A percentile compares a stretch with the other conserved stretches of the same genome.
Evolutionary conservation across 2,888 invertebrate genomes (phyloP).

Genomic region (Gonocerus acuteangulatus): DNA sequence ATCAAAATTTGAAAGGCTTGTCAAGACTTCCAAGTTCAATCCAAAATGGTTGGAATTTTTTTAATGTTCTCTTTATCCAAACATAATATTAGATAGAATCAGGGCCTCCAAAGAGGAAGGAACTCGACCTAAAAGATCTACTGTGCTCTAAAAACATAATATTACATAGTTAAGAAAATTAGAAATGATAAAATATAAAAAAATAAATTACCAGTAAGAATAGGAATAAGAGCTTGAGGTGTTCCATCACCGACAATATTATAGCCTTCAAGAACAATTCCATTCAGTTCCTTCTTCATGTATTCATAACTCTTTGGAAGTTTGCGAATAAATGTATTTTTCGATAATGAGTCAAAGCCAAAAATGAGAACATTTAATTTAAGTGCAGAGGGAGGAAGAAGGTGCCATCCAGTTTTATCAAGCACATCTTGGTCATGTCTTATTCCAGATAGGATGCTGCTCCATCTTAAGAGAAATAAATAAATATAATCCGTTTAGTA

Average conservation of each 20-base stretch:
- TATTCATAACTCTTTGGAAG: slow-evolving; percentile 67
- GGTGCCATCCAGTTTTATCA: slow-evolving; percentile 47
- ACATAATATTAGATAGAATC: no score
- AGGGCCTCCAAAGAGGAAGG: no score
- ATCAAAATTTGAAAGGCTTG: no score
- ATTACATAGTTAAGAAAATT: no score
- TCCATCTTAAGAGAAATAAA: slow-evolving; percentile 49
- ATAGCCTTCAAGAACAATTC: slow-evolving; percentile 62
- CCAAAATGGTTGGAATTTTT: no score
- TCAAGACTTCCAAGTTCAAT: no score
- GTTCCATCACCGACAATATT: slow-evolving; percentile 84
- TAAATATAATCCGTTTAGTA: neutral
- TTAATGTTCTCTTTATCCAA: no score
- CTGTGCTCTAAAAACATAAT: no score
- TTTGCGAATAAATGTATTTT: slow-evolving; percentile 70
- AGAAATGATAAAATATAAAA: neutral
- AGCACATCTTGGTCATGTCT: slow-evolving; percentile 46
- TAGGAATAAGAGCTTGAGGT: slow-evolving; percentile 77
- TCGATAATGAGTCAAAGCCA: slow-evolving; percentile 81
- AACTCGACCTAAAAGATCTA: no score
- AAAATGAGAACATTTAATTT: slow-evolving; percentile 70
- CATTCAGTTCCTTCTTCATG: slow-evolving; percentile 54
- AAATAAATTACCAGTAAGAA: slow-evolving; percentile 61
- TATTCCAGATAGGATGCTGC: slow-evolving; percentile 58
- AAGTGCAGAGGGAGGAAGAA: slow-evolving; percentile 46